Percentiles rank a stretch among this genome's conserved stretches.
These are phyloP conservation scores for Troilus luridus DNA, from an alignment of 2,888 invertebrate species.

Conservation along the genomic window DNA sequence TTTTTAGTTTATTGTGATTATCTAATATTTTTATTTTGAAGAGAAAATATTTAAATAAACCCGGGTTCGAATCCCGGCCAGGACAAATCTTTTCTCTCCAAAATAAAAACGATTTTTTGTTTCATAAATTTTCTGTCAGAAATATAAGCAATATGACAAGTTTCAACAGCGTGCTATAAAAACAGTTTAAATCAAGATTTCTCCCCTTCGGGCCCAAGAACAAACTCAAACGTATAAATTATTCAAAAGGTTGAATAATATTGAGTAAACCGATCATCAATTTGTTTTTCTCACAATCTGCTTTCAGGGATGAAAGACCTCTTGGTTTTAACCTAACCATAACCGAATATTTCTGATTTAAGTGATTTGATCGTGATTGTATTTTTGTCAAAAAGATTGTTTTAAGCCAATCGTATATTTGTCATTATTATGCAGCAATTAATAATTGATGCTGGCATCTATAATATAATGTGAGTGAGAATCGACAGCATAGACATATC, in stretches of 20 bases:
- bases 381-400: not conserved
- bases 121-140: not conserved
- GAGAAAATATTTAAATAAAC: no score
- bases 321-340: not conserved
- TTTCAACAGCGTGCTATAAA: not conserved
- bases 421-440: no score
- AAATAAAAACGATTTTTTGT: not conserved
- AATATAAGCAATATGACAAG: not conserved
- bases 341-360: not conserved
- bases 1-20: no score
- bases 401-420: not conserved
- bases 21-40: no score
- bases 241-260: conserved; percentile 59
- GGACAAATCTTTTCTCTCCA: no score
- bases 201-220: conserved; percentile 36
- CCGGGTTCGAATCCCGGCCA: no score
- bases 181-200: conserved; percentile 56
- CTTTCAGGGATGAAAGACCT: conserved; percentile 19
- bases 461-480: no score
- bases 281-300: conserved; percentile 42
- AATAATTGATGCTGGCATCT: no score
- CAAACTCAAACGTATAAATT: conserved; percentile 54
- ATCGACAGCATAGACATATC: no score
- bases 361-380: not conserved
- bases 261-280: conserved; percentile 58